Evolutionary conservation across 1,140 invertebrate genomes (phyloP).

Genomic region (Pachyrhynchus sulphureomaculatus): DNA sequence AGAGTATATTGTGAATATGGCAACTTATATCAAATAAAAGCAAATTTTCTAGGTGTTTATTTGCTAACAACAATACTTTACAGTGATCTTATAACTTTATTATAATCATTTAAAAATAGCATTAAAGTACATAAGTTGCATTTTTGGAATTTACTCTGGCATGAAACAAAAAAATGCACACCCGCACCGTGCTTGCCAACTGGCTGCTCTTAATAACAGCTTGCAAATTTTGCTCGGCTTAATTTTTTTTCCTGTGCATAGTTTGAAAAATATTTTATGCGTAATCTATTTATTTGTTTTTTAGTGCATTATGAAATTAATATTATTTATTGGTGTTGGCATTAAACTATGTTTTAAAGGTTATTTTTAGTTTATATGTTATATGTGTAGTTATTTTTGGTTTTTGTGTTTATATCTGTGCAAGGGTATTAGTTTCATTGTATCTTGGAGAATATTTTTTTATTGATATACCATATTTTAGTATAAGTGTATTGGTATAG

Average conservation of each 20-base stretch:
- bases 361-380: conserved; percentile 3
- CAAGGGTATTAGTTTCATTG: conserved; percentile 1
- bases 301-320: conserved; percentile 9
- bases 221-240: conserved; percentile 10
- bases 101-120: too few species aligned
- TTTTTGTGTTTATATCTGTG: background rate
- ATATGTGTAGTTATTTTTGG: background rate
- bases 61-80: too few species aligned
- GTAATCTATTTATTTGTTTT: background rate
- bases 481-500: too few species aligned
- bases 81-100: too few species aligned
- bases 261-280: background rate
- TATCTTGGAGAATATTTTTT: conserved; percentile 1
- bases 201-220: conserved; percentile 4
- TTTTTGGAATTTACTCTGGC: background rate
- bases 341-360: background rate
- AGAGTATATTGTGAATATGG: too few species aligned
- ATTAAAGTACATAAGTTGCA: background rate
- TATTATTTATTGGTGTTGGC: conserved; percentile 6
- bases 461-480: conserved; percentile 1
- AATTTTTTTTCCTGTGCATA: conserved; percentile 1
- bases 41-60: too few species aligned
- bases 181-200: background rate
- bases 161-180: conserved; percentile 1
- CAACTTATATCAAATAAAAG: too few species aligned